Evolutionary conservation across 2,113 vertebrate genomes (phyloP).

Genomic region (Centrocercus urophasianus): DNA sequence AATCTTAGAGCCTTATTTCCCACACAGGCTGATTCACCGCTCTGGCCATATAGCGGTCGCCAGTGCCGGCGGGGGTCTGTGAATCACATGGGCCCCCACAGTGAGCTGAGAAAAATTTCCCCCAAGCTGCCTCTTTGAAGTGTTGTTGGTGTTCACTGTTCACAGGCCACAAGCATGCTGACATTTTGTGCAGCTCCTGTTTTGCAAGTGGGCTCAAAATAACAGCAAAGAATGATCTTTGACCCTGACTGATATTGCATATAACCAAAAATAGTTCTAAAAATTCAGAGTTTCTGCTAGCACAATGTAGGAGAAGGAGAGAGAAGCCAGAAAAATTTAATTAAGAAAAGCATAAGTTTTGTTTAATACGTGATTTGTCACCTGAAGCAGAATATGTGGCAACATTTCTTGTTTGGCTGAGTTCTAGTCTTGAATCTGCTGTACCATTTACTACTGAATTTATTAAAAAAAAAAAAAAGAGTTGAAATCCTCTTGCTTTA

Average conservation of each 20-base stretch:
- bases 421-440: neutral
- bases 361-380: neutral
- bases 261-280: neutral
- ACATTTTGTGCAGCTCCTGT: slow-evolving; percentile 28
- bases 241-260: neutral
- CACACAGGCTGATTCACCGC: rapidly evolving
- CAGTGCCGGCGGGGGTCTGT: neutral
- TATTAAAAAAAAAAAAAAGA: neutral
- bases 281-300: neutral
- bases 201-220: neutral
- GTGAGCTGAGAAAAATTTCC: neutral
- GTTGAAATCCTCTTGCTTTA: slow-evolving; percentile 34
- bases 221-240: slow-evolving; percentile 31
- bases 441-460: neutral
- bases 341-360: neutral
- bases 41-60: neutral
- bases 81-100: neutral
- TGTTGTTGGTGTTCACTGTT: neutral
- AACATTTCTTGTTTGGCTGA: neutral
- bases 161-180: neutral
- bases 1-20: neutral
- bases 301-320: rapidly evolving
- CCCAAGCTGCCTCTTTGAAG: slow-evolving; percentile 57
- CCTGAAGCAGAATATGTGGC: neutral
- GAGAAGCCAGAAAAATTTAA: neutral